Conservation (phyloP, 2,113 vertebrate species). For the Megaleporinus macrocephalus region DNA sequence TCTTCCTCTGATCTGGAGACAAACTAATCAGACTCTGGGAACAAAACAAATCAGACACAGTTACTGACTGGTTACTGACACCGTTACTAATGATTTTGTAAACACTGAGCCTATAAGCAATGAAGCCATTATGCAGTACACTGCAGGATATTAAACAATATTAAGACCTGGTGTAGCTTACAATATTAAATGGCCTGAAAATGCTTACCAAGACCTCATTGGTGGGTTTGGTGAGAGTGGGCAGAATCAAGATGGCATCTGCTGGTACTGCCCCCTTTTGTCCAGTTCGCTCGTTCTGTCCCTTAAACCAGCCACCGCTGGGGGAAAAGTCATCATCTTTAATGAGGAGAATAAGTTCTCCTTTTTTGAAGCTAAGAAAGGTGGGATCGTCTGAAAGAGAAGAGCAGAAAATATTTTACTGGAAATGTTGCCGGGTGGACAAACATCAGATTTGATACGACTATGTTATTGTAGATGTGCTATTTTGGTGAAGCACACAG, state of each 20-base stretch:
- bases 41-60: not conserved
- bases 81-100: too few species aligned
- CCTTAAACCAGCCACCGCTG: constrained; percentile 83
- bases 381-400: constrained; percentile 80
- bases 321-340: constrained; percentile 78
- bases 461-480: too few species aligned
- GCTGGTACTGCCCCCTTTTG: constrained; percentile 81
- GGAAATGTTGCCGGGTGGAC: too few species aligned
- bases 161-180: not conserved
- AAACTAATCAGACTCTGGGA: constrained; percentile 84
- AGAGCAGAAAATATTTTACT: not conserved
- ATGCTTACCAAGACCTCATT: constrained; percentile 85
- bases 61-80: not conserved
- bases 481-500: too few species aligned
- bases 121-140: too few species aligned
- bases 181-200: not conserved
- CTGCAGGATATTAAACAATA: too few species aligned
- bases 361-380: constrained; percentile 87
- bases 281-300: constrained; percentile 81
- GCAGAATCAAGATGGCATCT: constrained; percentile 82
- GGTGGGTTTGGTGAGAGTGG: constrained; percentile 86
- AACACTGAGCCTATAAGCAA: too few species aligned
- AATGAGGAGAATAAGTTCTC: constrained; percentile 86
- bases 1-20: constrained; percentile 90
- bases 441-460: not conserved